Evolutionary conservation across 2,113 vertebrate species (phyloP).

Genomic region (Trinectes maculatus): DNA sequence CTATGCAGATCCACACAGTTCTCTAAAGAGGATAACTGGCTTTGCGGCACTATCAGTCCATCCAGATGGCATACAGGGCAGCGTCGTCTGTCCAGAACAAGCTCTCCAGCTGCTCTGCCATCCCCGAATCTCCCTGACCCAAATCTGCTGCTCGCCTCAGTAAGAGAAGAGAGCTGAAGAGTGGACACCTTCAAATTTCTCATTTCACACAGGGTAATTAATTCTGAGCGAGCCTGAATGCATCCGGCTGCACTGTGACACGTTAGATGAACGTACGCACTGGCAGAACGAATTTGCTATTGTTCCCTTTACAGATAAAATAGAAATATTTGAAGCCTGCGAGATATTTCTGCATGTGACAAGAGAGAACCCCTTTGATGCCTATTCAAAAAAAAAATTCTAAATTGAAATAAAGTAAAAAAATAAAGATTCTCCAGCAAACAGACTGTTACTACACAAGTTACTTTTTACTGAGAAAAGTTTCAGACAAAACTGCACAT

Average conservation of each 20-base stretch:
- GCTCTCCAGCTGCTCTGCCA: conserved; percentile 68
- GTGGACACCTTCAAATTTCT: conserved; percentile 62
- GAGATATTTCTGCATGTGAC: background rate
- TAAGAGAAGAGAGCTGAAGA: conserved; percentile 46
- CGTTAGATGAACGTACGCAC: background rate
- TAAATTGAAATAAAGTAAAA: background rate
- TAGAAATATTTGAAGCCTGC: background rate
- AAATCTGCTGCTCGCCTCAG: conserved; percentile 70
- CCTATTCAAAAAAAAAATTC: background rate
- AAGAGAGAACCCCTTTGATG: background rate
- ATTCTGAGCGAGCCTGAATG: background rate
- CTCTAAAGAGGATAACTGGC: conserved; percentile 73
- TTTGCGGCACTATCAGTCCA: conserved; percentile 73
- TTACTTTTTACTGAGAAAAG: background rate
- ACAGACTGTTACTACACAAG: background rate
- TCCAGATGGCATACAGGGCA: conserved; percentile 75
- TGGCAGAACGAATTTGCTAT: background rate
- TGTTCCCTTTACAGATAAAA: background rate
- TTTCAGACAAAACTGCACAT: background rate
- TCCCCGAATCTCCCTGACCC: conserved; percentile 77
- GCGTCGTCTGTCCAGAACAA: conserved; percentile 69
- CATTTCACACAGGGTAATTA: conserved; percentile 43
- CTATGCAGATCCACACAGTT: conserved; percentile 68
- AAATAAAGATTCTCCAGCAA: background rate
- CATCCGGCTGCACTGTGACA: background rate